Evolutionary conservation across 2,888 invertebrate genomes (phyloP).

Genomic region (Lasius platythorax): DNA sequence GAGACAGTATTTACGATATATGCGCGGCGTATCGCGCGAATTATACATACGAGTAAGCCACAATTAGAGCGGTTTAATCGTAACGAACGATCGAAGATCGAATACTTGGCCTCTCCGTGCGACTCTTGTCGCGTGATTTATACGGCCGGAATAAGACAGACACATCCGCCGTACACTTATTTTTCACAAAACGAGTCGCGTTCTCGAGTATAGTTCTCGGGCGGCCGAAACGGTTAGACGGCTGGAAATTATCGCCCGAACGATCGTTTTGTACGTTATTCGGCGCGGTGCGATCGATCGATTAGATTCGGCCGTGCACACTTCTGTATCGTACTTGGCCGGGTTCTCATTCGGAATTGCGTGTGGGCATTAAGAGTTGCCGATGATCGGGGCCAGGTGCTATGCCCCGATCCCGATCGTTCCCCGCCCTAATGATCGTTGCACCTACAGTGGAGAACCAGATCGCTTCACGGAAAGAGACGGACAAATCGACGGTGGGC

Average conservation of each 20-base stretch:
- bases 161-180: constrained; percentile 22
- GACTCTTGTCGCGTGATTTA: constrained; percentile 50
- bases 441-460: constrained; percentile 57
- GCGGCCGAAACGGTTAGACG: constrained; percentile 25
- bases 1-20: constrained; percentile 33
- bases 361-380: constrained; percentile 68
- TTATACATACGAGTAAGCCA: not conserved
- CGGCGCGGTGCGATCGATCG: constrained; percentile 62
- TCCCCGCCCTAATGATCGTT: constrained; percentile 76
- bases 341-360: constrained; percentile 69
- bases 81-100: constrained; percentile 37
- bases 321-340: constrained; percentile 52
- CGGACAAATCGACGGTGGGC: constrained; percentile 21
- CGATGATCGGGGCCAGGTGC: constrained; percentile 77
- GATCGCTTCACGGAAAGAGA: constrained; percentile 39
- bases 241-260: constrained; percentile 41
- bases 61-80: constrained; percentile 48
- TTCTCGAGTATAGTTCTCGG: not conserved
- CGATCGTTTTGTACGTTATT: constrained; percentile 58
- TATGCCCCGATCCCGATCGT: constrained; percentile 70
- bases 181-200: constrained; percentile 31
- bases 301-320: constrained; percentile 59
- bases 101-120: not conserved
- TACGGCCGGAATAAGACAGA: constrained; percentile 18
- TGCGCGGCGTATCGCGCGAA: constrained; percentile 36